phyloP scores from a whole-genome alignment of 2,888 invertebrate species.

The Amblyjoppa proteus region DNA sequence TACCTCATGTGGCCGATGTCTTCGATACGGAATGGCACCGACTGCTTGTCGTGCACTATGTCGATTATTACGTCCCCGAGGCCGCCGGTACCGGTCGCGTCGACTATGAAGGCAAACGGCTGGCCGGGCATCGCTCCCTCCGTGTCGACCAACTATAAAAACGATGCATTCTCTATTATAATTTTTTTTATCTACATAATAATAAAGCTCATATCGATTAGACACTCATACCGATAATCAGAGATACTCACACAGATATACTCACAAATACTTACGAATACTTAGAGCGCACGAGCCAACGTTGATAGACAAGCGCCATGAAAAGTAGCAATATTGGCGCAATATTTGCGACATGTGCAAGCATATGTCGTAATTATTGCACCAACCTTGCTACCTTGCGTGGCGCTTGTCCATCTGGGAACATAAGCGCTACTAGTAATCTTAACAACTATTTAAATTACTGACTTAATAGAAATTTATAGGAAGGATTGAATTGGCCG shows the following conservation, averaged over 20 bases:
- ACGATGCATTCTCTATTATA: not conserved
- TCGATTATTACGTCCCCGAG: conserved; percentile 95
- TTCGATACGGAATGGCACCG: conserved; percentile 93
- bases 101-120: conserved; percentile 94
- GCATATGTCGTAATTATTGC: too few species aligned
- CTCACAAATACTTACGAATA: not conserved
- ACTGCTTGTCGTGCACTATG: conserved; percentile 95
- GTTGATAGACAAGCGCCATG: too few species aligned
- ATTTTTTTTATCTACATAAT: not conserved
- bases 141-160: conserved; percentile 88
- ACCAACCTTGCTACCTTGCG: too few species aligned
- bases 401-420: too few species aligned
- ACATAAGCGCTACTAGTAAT: too few species aligned
- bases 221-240: too few species aligned
- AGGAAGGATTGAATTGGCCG: not conserved
- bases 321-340: too few species aligned
- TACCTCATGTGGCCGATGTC: conserved; percentile 91
- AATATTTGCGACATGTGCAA: too few species aligned
- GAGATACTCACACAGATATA: too few species aligned
- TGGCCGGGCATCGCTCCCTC: conserved; percentile 94
- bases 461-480: not conserved
- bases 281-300: too few species aligned
- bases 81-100: conserved; percentile 92
- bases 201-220: not conserved
- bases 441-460: not conserved